Base-by-base conservation (phyloP, 2,797 vertebrate species). In the Micropoecilia bifurca region DNA sequence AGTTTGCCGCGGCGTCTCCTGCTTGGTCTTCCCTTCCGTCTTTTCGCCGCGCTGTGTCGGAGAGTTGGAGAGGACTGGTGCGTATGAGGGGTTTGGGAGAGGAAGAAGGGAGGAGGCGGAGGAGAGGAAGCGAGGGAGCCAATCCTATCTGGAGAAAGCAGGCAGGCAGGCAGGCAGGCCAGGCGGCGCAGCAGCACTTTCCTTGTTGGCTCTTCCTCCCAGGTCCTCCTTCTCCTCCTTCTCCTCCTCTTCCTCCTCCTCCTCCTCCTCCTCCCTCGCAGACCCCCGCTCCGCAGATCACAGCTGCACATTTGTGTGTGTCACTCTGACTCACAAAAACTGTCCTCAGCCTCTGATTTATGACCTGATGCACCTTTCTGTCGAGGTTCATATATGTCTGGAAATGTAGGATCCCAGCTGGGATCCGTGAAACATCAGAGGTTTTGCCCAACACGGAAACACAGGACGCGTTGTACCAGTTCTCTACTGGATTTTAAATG, bases 111-210 rank as follows among this genome's bases (percentile, higher is more conserved):
- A 80, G 78, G 61, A 55, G 90, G 93, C 87, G 83, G 91, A 92
- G 86, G 90, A 89, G 90, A 88, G 85, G 92, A 90, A 80, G 80
- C 83, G 92, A 79, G 92, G 77, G 92, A 94, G 92, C 94, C 95
- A 95, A 84, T 93, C 94, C 93, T 92, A 89, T 89, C 87, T 82
- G 91, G 84, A 92, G 87, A 77, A 85, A 79, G 69, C 14, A 10
- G 73, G 94, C 95, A 95, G 94, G 71, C 95, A 95, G 94, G 71
- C 96, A 95, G 93, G 93, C 95, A 95, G 94, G 90, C 91, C 95
- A 85, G 93, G 90, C 91, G 90, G 93, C 79, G 90, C 90, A 93
- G 92, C 85, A 93, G 94, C 90, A 91, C 79, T 92, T 92, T 93
- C 89, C 93, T 94, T 95, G 93, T 94, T 91, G 91, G 89, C 91